Conservation (phyloP, 2,113 vertebrate species). For the Saccopteryx leptura region DNA sequence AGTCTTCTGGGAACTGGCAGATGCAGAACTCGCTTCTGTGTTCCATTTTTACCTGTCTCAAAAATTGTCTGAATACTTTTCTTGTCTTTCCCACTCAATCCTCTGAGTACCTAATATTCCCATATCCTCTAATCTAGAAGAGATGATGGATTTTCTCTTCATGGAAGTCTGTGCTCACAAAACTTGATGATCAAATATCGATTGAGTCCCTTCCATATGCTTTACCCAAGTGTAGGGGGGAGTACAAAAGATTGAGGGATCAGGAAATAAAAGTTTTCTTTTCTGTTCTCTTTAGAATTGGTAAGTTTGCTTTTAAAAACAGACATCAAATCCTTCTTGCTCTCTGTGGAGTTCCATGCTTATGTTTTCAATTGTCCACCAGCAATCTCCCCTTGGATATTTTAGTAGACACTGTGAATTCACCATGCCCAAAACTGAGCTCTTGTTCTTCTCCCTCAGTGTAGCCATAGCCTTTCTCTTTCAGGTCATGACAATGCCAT, state of each 20-base stretch:
- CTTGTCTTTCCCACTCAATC: constrained; percentile 1
- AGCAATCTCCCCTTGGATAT: not conserved
- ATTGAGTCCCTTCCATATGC: not conserved
- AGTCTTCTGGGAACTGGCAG: not conserved
- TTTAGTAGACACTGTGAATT: not conserved
- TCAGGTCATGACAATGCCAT: not conserved
- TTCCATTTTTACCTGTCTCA: not conserved
- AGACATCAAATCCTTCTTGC: not conserved
- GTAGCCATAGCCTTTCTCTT: not conserved
- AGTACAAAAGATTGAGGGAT: not conserved
- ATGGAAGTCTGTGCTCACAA: not conserved
- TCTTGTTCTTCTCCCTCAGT: not conserved
- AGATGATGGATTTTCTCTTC: not conserved
- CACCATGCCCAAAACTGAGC: not conserved
- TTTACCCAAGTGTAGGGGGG: not conserved
- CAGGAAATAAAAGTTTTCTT: not conserved
- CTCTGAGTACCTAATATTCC: not conserved
- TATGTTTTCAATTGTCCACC: not conserved
- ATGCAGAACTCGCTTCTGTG: not conserved
- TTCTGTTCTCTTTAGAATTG: not conserved
- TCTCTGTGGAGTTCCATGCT: not conserved
- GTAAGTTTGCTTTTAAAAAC: not conserved
- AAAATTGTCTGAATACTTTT: not conserved
- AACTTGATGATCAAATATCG: not conserved
- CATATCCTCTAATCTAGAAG: not conserved